Evolutionary conservation across 2,113 vertebrate species (phyloP).

Genomic region (Bambusicola thoracicus): DNA sequence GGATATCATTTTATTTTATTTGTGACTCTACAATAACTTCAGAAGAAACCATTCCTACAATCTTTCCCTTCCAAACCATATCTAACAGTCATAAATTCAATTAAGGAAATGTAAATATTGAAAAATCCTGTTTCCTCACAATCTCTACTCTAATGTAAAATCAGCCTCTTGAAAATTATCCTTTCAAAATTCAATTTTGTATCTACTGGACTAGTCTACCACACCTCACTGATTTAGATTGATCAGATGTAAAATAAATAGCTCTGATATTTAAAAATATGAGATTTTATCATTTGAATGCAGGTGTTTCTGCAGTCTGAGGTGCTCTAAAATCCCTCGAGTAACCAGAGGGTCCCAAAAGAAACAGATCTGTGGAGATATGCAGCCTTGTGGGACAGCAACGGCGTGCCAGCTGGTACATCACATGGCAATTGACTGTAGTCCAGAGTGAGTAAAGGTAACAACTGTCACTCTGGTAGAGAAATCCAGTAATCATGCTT

Average conservation of each 20-base stretch:
- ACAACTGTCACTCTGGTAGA: background rate
- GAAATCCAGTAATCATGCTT: background rate
- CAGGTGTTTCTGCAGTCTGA: background rate
- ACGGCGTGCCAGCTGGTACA: background rate
- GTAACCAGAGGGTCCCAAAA: background rate
- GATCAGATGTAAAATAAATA: background rate
- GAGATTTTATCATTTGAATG: background rate
- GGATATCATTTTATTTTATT: background rate
- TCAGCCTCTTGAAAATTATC: background rate
- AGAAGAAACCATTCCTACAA: background rate
- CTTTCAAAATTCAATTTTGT: background rate
- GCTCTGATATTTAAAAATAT: background rate
- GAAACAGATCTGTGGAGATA: rapidly evolving
- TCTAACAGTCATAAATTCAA: background rate
- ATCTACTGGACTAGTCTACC: background rate
- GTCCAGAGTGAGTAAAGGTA: background rate
- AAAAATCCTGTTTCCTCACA: background rate
- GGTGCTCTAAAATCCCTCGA: background rate
- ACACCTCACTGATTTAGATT: background rate
- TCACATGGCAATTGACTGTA: background rate
- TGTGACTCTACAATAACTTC: background rate
- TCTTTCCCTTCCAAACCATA: background rate
- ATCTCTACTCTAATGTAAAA: background rate
- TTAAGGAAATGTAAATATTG: background rate
- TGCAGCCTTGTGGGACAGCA: rapidly evolving